These are phyloP conservation scores for Teleogryllus oceanicus DNA, from an alignment of 2,888 invertebrate species.

Conservation along the genomic window DNA sequence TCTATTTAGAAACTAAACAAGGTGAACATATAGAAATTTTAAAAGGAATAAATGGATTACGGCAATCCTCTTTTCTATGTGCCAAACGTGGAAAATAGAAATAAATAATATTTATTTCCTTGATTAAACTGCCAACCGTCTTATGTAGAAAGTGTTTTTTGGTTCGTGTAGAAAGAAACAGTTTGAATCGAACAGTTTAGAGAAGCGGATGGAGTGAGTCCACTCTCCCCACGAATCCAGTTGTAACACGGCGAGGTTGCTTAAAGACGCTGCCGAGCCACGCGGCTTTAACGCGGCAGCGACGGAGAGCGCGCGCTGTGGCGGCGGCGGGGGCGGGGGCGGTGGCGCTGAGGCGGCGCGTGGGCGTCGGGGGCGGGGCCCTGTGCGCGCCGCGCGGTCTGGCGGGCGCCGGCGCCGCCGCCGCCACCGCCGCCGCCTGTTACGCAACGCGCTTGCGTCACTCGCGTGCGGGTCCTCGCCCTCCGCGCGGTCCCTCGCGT, in stretches of 20 bases:
- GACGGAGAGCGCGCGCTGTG: neutral
- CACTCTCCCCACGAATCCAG: no score
- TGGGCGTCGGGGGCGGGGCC: neutral
- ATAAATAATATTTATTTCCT: no score
- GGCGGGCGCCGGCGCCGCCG: neutral
- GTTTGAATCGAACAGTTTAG: no score
- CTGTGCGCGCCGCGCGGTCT: neutral
- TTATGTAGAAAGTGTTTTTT: no score
- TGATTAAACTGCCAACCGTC: no score
- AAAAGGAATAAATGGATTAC: no score
- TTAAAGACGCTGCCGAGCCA: neutral
- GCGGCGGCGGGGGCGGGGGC: neutral
- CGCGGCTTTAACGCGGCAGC: conserved; percentile 8
- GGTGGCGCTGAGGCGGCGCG: neutral
- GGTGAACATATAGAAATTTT: no score
- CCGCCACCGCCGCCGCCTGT: neutral
- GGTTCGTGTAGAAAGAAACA: no score
- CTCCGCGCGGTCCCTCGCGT: neutral
- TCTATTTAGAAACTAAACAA: no score
- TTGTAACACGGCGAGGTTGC: neutral
- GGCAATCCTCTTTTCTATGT: no score
- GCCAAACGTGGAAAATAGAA: no score
- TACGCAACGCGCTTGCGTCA: conserved; percentile 10
- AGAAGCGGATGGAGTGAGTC: no score
- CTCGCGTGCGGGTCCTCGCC: neutral